These are phyloP conservation scores for Sapajus apella DNA, from an alignment of 2,113 vertebrate genomes.

Conservation along the genomic window DNA sequence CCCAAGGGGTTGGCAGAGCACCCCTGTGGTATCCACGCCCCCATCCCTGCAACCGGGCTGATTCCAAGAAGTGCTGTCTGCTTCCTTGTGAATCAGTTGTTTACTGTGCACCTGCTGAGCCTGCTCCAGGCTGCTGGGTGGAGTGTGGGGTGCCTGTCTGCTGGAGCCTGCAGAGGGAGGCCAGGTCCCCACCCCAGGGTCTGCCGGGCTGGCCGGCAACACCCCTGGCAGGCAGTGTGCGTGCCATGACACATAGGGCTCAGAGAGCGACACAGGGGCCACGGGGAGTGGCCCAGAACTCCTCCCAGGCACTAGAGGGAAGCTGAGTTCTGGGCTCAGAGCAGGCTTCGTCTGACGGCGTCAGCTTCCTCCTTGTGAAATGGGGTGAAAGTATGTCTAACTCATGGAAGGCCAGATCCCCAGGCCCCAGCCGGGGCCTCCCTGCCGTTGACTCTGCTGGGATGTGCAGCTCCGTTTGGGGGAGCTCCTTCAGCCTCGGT, in stretches of 20 bases:
- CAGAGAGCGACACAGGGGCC: background rate
- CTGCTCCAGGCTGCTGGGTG: background rate
- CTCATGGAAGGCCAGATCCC: accelerated
- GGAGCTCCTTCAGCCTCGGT: background rate
- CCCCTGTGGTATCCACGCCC: background rate
- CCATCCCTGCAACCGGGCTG: accelerated
- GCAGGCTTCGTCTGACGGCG: background rate
- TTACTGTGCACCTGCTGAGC: background rate
- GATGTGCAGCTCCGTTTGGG: background rate
- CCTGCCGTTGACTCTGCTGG: too few species aligned
- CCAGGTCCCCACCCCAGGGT: background rate
- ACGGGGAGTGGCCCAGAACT: background rate
- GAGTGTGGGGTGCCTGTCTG: background rate
- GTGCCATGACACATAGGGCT: background rate
- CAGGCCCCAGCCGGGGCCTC: too few species aligned
- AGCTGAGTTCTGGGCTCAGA: accelerated
- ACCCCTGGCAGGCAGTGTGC: too few species aligned
- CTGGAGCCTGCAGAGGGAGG: background rate
- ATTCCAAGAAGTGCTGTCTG: background rate
- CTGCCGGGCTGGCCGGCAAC: background rate
- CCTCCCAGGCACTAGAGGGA: background rate
- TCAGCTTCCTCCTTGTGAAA: background rate
- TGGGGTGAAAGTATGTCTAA: background rate
- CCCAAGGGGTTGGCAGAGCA: background rate
- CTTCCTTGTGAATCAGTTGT: slow-evolving; percentile 39